Conservation (phyloP, 1,140 invertebrate species). For the Aricia agestis region DNA sequence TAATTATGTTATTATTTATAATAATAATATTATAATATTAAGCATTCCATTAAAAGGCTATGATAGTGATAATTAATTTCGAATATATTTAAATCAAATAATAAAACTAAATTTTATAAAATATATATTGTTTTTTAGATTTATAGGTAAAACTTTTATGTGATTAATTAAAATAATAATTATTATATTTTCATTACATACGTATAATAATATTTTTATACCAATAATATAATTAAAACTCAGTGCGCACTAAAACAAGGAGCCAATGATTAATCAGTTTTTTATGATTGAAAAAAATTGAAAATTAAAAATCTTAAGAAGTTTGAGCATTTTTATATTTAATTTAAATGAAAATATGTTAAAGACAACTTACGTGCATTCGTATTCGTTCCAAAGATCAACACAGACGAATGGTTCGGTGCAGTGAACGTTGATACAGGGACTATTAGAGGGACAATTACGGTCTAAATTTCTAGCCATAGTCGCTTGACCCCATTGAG, state of each 20-base stretch:
- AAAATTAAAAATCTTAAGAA: background rate
- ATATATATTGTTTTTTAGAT: too few species aligned
- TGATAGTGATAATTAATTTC: background rate
- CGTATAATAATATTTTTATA: constrained; percentile 23
- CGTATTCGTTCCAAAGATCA: constrained; percentile 97
- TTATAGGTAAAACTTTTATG: too few species aligned
- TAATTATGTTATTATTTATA: too few species aligned
- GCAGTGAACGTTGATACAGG: constrained; percentile 94
- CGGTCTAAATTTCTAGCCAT: constrained; percentile 93
- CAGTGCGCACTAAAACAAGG: constrained; percentile 44
- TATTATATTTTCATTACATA: too few species aligned
- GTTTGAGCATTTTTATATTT: background rate
- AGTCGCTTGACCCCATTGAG: constrained; percentile 95
- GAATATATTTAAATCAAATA: too few species aligned
- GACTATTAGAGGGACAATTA: constrained; percentile 95
- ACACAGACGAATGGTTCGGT: constrained; percentile 96
- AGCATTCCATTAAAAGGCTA: background rate
- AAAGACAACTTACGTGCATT: constrained; percentile 92
- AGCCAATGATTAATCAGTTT: constrained; percentile 3
- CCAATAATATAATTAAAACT: constrained; percentile 32
- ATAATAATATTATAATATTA: too few species aligned
- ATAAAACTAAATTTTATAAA: background rate
- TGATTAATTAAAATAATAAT: too few species aligned
- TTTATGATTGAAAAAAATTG: constrained; percentile 12
- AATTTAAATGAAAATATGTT: background rate